Evolutionary conservation across 2,113 vertebrate genomes (phyloP).

Genomic region (Pongo pygmaeus): DNA sequence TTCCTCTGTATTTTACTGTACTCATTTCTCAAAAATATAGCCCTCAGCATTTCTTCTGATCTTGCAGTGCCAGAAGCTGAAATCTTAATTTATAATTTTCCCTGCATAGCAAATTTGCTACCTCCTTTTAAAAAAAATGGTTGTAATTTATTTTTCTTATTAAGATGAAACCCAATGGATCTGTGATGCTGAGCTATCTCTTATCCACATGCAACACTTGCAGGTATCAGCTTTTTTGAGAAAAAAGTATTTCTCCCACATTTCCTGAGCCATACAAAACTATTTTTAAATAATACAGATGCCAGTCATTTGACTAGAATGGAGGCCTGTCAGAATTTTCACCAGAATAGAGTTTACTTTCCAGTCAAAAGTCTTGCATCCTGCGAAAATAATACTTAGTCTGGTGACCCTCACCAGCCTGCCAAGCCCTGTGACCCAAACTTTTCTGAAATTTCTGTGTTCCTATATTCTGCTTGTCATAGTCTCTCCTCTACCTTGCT

Average conservation of each 20-base stretch:
- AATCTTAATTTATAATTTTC: conserved; percentile 49
- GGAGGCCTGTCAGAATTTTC: neutral
- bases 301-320: neutral
- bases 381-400: neutral
- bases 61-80: conserved; percentile 7
- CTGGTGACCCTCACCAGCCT: neutral
- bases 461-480: neutral
- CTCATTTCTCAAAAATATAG: conserved; percentile 2
- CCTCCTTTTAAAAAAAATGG: neutral
- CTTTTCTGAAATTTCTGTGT: neutral
- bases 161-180: neutral
- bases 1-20: neutral
- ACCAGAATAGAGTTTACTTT: neutral
- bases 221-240: neutral
- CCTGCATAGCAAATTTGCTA: neutral
- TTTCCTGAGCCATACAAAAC: neutral
- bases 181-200: neutral
- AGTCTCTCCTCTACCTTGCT: neutral
- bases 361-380: neutral
- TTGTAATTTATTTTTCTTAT: conserved; percentile 20
- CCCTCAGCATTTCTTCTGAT: conserved; percentile 43
- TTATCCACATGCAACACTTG: neutral
- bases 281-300: conserved; percentile 41
- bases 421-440: neutral
- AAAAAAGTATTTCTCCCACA: neutral